Percentiles rank a stretch among this genome's conserved stretches.
Conservation (phyloP, 2,888 invertebrate species). For the Proisotoma minuta region DNA sequence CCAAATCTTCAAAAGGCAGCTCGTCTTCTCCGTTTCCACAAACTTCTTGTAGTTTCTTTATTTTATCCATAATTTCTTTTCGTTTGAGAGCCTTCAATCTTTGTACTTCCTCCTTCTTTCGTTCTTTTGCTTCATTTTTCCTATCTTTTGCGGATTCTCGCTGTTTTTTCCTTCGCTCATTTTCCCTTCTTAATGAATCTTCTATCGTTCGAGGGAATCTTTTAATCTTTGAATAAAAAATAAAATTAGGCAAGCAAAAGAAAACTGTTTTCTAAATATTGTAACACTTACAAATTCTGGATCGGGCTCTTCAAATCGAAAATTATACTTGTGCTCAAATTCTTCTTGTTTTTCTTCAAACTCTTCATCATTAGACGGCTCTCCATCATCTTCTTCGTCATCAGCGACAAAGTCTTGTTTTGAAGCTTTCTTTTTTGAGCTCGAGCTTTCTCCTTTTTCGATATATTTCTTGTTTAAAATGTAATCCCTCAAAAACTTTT, state of each 20-base stretch:
- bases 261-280: background rate
- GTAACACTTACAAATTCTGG: slow-evolving; percentile 67
- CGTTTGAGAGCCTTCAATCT: slow-evolving; percentile 78
- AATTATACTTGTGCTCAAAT: slow-evolving; percentile 93
- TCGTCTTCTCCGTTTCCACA: slow-evolving; percentile 77
- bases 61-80: slow-evolving; percentile 83
- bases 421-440: background rate
- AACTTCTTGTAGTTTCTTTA: slow-evolving; percentile 77
- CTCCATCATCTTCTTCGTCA: slow-evolving; percentile 55
- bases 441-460: slow-evolving; percentile 50
- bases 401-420: no score
- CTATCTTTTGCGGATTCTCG: slow-evolving; percentile 68
- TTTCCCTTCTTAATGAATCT: slow-evolving; percentile 72
- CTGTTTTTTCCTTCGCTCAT: slow-evolving; percentile 72
- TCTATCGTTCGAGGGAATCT: slow-evolving; percentile 85
- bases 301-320: slow-evolving; percentile 94
- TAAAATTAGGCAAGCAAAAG: slow-evolving; percentile 3
- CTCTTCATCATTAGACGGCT: slow-evolving; percentile 70
- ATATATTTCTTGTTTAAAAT: slow-evolving; percentile 74
- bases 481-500: slow-evolving; percentile 87
- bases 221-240: slow-evolving; percentile 61
- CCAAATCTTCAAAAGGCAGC: slow-evolving; percentile 64
- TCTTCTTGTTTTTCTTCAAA: slow-evolving; percentile 75
- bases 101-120: slow-evolving; percentile 80
- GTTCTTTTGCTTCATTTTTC: slow-evolving; percentile 71